Evolutionary conservation across 2,888 invertebrate genomes (phyloP).

Genomic region (Nineta flava): DNA sequence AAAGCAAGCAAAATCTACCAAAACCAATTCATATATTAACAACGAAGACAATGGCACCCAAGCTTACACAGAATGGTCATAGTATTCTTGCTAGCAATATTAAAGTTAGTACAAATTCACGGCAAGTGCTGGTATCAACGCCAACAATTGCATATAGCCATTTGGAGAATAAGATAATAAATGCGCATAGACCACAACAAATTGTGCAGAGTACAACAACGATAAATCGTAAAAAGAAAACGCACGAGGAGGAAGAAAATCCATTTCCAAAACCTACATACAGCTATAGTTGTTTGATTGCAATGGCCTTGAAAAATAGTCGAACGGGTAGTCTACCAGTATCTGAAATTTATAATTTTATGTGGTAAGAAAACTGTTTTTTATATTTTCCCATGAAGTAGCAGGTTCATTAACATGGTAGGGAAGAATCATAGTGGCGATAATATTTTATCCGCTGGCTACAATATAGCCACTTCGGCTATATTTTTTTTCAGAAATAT

Average conservation of each 20-base stretch:
- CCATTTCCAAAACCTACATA: conserved; percentile 91
- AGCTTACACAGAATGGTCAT: conserved; percentile 36
- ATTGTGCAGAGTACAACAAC: background rate
- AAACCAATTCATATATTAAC: conserved; percentile 32
- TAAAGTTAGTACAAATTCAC: conserved; percentile 33
- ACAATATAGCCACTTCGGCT: too few species aligned
- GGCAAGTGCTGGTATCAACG: conserved; percentile 34
- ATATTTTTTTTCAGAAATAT: too few species aligned
- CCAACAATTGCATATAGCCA: conserved; percentile 20
- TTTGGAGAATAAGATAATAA: background rate
- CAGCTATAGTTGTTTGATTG: conserved; percentile 95
- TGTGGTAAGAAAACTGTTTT: conserved; percentile 55
- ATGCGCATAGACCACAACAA: background rate
- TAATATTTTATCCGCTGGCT: too few species aligned
- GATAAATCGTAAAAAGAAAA: conserved; percentile 12
- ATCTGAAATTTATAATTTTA: conserved; percentile 96
- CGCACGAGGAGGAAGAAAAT: conserved; percentile 33
- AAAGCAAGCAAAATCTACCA: conserved; percentile 27
- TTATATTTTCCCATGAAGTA: background rate
- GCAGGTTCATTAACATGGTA: background rate
- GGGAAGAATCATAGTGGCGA: too few species aligned
- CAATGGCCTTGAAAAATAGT: conserved; percentile 94
- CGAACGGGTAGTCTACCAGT: conserved; percentile 88
- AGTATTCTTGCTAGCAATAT: conserved; percentile 34
- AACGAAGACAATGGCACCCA: conserved; percentile 32